These are phyloP conservation scores for Asobara japonica DNA, from an alignment of 1,140 invertebrate species.

Conservation along the genomic window DNA sequence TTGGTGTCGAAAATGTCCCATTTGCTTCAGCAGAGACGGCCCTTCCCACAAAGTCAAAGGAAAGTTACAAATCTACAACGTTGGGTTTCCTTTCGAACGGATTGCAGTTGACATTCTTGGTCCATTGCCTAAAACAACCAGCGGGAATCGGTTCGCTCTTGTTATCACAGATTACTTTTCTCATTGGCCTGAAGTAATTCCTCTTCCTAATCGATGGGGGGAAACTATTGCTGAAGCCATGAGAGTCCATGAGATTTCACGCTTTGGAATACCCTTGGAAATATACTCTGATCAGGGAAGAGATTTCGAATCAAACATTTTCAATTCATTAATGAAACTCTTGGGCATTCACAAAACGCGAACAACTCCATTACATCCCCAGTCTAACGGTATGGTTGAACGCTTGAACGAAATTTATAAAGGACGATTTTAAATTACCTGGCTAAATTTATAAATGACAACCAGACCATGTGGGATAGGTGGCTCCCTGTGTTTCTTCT, in stretches of 20 bases:
- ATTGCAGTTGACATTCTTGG: conserved; percentile 40
- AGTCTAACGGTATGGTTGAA: conserved; percentile 58
- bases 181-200: conserved; percentile 36
- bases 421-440: conserved; percentile 11
- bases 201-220: conserved; percentile 32
- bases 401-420: conserved; percentile 41
- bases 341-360: conserved; percentile 44
- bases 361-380: conserved; percentile 57
- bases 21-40: too few relatives aligned
- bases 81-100: too few relatives aligned
- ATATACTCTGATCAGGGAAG: too few relatives aligned
- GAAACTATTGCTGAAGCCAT: conserved; percentile 31
- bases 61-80: too few relatives aligned
- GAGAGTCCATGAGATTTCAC: too few relatives aligned
- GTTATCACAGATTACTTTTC: too few relatives aligned
- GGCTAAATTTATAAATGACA: too few relatives aligned
- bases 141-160: conserved; percentile 38
- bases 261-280: too few relatives aligned
- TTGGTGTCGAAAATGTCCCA: too few relatives aligned
- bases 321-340: conserved; percentile 41
- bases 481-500: conserved; percentile 27
- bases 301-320: conserved; percentile 56
- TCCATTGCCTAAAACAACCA: conserved; percentile 33
- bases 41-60: too few relatives aligned
- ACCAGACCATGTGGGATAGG: conserved; percentile 25